A percentile compares a stretch with the other conserved stretches of the same genome.
Conservation (phyloP, 1,140 invertebrate species). For the Mya arenaria region DNA sequence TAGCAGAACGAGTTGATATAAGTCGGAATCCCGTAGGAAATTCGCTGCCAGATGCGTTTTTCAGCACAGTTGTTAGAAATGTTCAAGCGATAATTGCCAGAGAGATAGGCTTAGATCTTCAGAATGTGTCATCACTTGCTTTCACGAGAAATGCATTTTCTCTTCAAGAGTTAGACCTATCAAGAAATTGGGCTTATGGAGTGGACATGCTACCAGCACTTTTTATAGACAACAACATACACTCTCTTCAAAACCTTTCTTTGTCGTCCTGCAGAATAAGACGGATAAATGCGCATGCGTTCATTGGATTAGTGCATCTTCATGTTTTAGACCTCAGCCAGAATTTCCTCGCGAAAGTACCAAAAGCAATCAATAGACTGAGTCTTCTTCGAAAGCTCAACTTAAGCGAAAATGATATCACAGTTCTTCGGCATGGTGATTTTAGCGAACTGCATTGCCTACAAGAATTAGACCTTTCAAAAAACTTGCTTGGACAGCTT, state of each 20-base stretch:
- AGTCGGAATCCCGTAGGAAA: conserved; percentile 31
- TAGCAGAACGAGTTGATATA: conserved; percentile 1
- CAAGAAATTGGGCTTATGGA: conserved; percentile 37
- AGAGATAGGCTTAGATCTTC: conserved; percentile 34
- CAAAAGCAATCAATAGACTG: conserved; percentile 36
- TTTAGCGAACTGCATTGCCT: conserved; percentile 36
- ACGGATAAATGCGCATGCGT: conserved; percentile 35
- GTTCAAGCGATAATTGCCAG: conserved; percentile 19
- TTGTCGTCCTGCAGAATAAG: conserved; percentile 25
- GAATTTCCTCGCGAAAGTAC: conserved; percentile 37
- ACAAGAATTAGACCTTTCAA: conserved; percentile 40
- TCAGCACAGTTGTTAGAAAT: neutral
- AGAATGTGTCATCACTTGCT: conserved; percentile 34
- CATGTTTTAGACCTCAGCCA: conserved; percentile 42
- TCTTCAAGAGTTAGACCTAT: conserved; percentile 41
- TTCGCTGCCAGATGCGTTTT: conserved; percentile 2
- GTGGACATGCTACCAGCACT: conserved; percentile 40
- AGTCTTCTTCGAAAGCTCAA: conserved; percentile 26
- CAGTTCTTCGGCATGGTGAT: conserved; percentile 35
- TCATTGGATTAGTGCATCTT: conserved; percentile 36
- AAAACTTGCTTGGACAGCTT: conserved; percentile 39
- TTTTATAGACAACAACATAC: conserved; percentile 39
- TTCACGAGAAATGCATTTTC: conserved; percentile 16
- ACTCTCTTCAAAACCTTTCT: conserved; percentile 15
- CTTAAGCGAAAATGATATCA: conserved; percentile 38